phyloP scores from a whole-genome alignment of 2,797 vertebrate species.

The Semaprochilodus insignis region DNA sequence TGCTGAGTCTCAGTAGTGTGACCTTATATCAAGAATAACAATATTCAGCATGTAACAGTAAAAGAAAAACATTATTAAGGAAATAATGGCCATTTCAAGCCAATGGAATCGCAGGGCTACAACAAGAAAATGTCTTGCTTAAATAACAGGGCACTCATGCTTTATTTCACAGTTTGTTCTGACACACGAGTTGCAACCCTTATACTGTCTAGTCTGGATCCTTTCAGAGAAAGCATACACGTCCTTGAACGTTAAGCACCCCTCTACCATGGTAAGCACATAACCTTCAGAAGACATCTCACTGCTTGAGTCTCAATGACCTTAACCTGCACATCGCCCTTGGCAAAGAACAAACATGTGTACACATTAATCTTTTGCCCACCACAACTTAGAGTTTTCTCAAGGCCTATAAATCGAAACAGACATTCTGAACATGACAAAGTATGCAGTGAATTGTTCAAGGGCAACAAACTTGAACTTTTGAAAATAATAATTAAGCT shows the following conservation, averaged over 20 bases:
- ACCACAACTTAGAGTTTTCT: constrained; percentile 47
- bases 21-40: neutral
- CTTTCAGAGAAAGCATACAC: constrained; percentile 10
- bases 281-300: constrained; percentile 55
- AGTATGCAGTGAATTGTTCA: constrained; percentile 43
- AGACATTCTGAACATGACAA: constrained; percentile 37
- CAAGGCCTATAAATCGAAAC: constrained; percentile 33
- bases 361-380: constrained; percentile 61
- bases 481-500: constrained; percentile 32
- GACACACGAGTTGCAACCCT: constrained; percentile 18
- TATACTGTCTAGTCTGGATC: constrained; percentile 20
- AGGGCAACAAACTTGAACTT: constrained; percentile 40
- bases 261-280: constrained; percentile 31
- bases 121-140: neutral
- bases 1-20: neutral
- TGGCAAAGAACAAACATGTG: constrained; percentile 52
- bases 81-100: neutral
- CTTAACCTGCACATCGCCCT: constrained; percentile 57
- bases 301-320: constrained; percentile 49
- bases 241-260: constrained; percentile 48
- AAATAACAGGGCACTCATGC: neutral
- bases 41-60: neutral
- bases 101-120: neutral
- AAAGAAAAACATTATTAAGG: neutral
- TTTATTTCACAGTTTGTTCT: neutral